A percentile compares a stretch with the other conserved stretches of the same genome.
phyloP scores from a whole-genome alignment of 2,888 invertebrate genomes.

The Agrochola lychnidis region DNA sequence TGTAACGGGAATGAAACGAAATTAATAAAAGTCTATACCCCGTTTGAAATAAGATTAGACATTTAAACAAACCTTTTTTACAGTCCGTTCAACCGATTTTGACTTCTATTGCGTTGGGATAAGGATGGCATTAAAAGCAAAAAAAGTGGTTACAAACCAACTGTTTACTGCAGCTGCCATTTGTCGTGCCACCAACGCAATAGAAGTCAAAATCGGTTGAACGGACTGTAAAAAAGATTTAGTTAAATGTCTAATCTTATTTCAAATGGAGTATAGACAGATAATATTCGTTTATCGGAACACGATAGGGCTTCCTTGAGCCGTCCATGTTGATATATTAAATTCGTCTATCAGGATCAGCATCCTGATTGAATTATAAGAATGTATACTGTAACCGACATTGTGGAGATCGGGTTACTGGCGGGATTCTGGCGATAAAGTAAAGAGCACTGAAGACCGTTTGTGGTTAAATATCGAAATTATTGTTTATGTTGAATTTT shows the following conservation, averaged over 20 bases:
- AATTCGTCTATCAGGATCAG: conserved; percentile 53
- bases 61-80: no score
- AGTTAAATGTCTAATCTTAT: no score
- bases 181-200: no score
- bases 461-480: not conserved
- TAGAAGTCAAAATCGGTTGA: no score
- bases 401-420: conserved; percentile 46
- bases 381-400: conserved; percentile 34
- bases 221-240: no score
- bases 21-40: conserved; percentile 19
- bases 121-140: no score
- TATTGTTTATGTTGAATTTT: not conserved
- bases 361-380: conserved; percentile 48
- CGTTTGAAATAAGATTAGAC: no score
- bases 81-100: no score
- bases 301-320: conserved; percentile 31
- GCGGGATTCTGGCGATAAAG: not conserved
- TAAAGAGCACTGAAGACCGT: conserved; percentile 8
- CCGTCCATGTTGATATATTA: conserved; percentile 43
- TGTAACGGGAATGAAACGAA: not conserved
- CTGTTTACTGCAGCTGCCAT: no score
- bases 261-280: no score
- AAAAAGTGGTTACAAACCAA: no score
- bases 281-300: conserved; percentile 22
- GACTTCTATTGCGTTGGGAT: no score